A percentile compares a stretch with the other conserved stretches of the same genome.
Evolutionary conservation across 2,888 invertebrate species (phyloP).

Genomic region (Eurytoma californica): DNA sequence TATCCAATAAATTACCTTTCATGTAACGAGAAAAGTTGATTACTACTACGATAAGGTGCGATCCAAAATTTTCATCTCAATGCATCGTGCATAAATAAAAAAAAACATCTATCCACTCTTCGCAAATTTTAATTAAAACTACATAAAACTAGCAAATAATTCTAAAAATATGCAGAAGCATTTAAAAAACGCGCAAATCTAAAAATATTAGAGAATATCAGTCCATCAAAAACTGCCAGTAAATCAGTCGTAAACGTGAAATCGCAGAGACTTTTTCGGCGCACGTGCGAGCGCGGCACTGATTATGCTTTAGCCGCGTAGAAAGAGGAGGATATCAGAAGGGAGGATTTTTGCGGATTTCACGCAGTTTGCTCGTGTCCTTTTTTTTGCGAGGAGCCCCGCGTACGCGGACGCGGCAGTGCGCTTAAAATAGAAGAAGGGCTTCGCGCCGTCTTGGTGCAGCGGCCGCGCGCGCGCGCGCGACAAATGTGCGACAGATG

Average conservation of each 20-base stretch:
- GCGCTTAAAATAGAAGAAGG: conserved; percentile 55
- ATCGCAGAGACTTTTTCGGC: not conserved
- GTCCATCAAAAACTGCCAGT: too few relatives aligned
- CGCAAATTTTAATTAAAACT: too few relatives aligned
- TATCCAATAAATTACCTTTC: not conserved
- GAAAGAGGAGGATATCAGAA: not conserved
- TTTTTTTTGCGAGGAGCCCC: conserved; percentile 29
- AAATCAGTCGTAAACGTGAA: not conserved
- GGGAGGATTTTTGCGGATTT: conserved; percentile 36
- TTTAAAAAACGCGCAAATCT: too few relatives aligned
- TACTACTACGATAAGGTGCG: not conserved
- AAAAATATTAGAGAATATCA: too few relatives aligned
- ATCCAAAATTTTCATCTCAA: too few relatives aligned
- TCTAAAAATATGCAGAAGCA: too few relatives aligned
- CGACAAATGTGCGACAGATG: conserved; percentile 57
- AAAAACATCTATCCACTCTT: too few relatives aligned
- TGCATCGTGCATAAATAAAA: too few relatives aligned
- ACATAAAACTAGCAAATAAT: too few relatives aligned
- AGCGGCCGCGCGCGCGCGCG: conserved; percentile 12
- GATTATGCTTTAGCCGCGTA: conserved; percentile 9
- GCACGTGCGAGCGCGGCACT: conserved; percentile 1
- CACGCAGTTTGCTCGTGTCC: conserved; percentile 25
- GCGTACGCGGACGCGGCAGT: conserved; percentile 1
- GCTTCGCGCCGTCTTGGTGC: conserved; percentile 30
- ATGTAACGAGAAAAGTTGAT: not conserved